Evolutionary conservation across 1,140 invertebrate species (phyloP), one percentile per base, ranked within the genome.

Genomic region (Planococcus citri): DNA sequence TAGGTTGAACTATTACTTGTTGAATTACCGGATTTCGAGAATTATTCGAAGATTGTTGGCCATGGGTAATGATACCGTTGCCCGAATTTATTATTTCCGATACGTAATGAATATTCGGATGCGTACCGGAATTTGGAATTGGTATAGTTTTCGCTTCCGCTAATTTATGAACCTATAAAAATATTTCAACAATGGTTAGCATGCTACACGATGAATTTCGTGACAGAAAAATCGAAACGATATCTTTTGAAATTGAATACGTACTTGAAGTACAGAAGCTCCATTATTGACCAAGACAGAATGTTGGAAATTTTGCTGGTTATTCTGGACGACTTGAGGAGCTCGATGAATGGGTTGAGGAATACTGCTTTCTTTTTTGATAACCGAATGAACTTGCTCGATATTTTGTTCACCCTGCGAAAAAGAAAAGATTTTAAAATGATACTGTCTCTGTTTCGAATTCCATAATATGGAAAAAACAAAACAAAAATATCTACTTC

Each of bases 1-100:
- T 88, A 9, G 88, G 87, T 72, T 86, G 83, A 58, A 88, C 87
- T 74, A 88, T 88, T 22, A 89, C 87, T 60, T 87, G 84, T 74
- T 85, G 83, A 77, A 86, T 84, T 75, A 83, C 76, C 79, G 70
- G 60, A 38, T 71, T 68, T n/a, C 60, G 60, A 64, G 60, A 64
- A 25, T 64, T 64, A 64, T 64, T 64, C 21, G 60, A 64, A 22
- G 25, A 24, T 25, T 24, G 22, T 12, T 64, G 3, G 22, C 60
- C 21, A 64, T 17, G 21, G 2, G 25, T 6, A 64, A 64, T 25
- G 1, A 27, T 14, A 17, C 60, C 60, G 41, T 51, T 51, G n/a
- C 41, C 17, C 41, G 41, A 17, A 51, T 51, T 51, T 17, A 51
- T 51, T 6, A 51, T 51, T 51, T 51, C 41, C 41, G 41, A 51